phyloP scores from a whole-genome alignment of 1,140 invertebrate species.

The Brachystomella parvula region DNA sequence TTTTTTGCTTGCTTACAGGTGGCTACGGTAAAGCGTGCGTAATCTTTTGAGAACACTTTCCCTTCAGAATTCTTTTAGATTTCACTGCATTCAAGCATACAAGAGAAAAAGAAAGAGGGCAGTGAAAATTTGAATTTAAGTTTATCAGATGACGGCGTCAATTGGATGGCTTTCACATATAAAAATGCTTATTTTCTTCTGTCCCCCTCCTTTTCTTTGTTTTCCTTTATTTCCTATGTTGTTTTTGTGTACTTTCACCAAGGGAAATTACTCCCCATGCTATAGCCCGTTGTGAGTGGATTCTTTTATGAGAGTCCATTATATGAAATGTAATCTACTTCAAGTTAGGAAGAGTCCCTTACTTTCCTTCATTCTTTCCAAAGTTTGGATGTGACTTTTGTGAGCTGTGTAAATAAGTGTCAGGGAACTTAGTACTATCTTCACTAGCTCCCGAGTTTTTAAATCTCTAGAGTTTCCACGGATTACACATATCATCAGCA shows the following conservation, averaged over 20 bases:
- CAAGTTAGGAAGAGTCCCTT: background rate
- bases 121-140: too few relatives aligned
- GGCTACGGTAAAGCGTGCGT: too few relatives aligned
- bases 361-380: background rate
- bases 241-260: background rate
- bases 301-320: background rate
- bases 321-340: background rate
- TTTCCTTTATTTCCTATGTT: background rate
- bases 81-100: background rate
- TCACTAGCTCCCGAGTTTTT: too few relatives aligned
- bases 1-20: too few relatives aligned
- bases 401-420: slow-evolving; percentile 7
- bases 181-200: background rate
- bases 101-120: background rate
- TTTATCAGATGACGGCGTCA: too few relatives aligned
- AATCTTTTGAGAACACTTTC: background rate
- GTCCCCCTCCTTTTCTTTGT: background rate
- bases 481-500: too few relatives aligned
- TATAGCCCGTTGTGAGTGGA: background rate
- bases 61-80: background rate
- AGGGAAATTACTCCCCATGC: slow-evolving; percentile 1
- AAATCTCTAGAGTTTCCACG: too few relatives aligned
- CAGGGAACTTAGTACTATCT: too few relatives aligned
- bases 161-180: too few relatives aligned
- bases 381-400: slow-evolving; percentile 7